phyloP scores from a whole-genome alignment of 2,888 invertebrate species.

The Polyommatus icarus region DNA sequence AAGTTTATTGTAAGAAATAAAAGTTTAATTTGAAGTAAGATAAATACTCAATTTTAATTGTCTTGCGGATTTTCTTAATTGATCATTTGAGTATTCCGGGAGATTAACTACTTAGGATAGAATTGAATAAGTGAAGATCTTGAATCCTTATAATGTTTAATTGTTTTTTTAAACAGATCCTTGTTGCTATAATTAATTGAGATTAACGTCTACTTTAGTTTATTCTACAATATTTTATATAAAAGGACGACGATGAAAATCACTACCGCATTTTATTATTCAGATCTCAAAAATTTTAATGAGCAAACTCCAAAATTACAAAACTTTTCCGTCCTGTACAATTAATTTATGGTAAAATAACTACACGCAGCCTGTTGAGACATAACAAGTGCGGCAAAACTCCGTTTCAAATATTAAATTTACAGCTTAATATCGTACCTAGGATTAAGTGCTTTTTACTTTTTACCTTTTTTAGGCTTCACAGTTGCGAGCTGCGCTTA shows the following conservation, averaged over 20 bases:
- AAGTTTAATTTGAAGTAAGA: not conserved
- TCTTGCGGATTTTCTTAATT: not conserved
- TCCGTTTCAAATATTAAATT: constrained; percentile 1
- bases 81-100: not conserved
- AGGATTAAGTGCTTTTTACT: constrained; percentile 8
- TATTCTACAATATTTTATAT: not conserved
- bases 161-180: too few species aligned
- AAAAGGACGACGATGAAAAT: not conserved
- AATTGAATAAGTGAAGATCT: not conserved
- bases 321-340: not conserved
- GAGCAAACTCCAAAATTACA: not conserved
- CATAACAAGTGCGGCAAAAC: not conserved
- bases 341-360: not conserved
- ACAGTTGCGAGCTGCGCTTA: constrained; percentile 11
- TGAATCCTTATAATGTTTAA: too few species aligned
- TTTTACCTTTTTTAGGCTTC: not conserved
- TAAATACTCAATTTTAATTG: not conserved
- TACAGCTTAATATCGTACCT: constrained; percentile 12
- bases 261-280: not conserved
- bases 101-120: not conserved
- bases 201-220: not conserved
- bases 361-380: constrained; percentile 13
- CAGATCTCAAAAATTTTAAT: not conserved
- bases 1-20: constrained; percentile 5
- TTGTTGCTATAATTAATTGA: too few species aligned